Evolutionary conservation across 64 coral and sea anemone genomes (phyloP), one percentile per base, ranked within the genome.

Genomic region (Porites australiensis): DNA sequence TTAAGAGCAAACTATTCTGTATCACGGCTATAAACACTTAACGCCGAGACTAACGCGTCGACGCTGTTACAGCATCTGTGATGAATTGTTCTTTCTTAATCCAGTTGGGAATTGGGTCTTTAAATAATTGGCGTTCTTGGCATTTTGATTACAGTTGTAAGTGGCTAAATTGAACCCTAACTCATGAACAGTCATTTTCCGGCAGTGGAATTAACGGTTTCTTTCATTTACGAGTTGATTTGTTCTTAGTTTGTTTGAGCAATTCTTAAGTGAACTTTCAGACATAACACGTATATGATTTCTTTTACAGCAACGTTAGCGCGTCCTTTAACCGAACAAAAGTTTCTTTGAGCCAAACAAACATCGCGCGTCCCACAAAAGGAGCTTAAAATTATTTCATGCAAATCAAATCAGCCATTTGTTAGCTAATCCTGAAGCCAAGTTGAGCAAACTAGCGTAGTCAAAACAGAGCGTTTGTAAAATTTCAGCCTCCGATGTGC

Each of bases 11-110:
- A 61, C 79, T 49, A 77, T 44, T 14, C 55, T 61, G 23, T 60
- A 88, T 52, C 67, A 74, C 2, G 4, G 16, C 58, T 74, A 59
- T 53, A 74, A 60, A 88, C 66, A 88, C 74, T 21, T 54, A n/a
- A 79, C 13, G 64, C 74, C 50, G 64, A 54, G 45, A 18, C 9
- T 19, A 59, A 20, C 27, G 27, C 27, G 27, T 37, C 27, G 27
- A 37, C 27, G 27, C 27, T 37, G 27, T 48, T 51, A 22, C 6
- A 66, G 78, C 50, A 90, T 55, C 27, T 21, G 48, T 5, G 58
- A 70, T 54, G 44, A 44, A 82, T 80, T 70, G 62, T 90, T 81
- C 15, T 58, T 44, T 77, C 70, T 54, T 71, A 90, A 71, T 71
- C 54, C 50, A 47, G 47, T 4, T 54, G 62, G 62, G 81, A 84